Evolutionary conservation across 2,888 invertebrate genomes (phyloP), one percentile per base, ranked within the genome.

Genomic region (Cerastis rubricosa): DNA sequence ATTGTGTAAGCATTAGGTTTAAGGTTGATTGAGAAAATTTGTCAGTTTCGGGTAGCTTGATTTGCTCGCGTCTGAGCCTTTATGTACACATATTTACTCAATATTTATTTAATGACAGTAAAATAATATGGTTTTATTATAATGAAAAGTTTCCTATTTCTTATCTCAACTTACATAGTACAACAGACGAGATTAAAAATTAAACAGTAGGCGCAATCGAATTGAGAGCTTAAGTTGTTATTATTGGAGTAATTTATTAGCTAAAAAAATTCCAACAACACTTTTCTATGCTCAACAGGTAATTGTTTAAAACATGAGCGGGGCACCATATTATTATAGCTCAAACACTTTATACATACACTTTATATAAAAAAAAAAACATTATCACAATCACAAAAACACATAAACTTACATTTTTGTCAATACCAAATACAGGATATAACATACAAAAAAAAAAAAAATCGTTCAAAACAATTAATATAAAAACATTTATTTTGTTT

Each of bases 401-500:
- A 59, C 9, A 22, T 5, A 12, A 8, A 5, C 19, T 45, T 3
- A 29, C 29, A 29, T 3, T 4, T 25, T 45, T 69, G 4, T n/a
- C 12, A n/a, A 19, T 17, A 25, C 3, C 6, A n/a, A 14, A 54
- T n/a, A n/a, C 9, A 29, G 7, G 25, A 40, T 47, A 47, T 17
- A 35, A 57, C 11, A 25, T 59, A 25, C n/a, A 22, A 59, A 47
- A 19, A 12, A 29, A 40, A 40, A 12, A 17, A 43, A 12, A 17
- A 51, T 29, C 5, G 17, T 73, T 29, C 22, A 73, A 72, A 51
- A 29, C 14, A 35, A 47, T 22, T 40, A 8, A 22, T 17, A 2
- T n/a, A 1, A 25, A 25, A 61, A 25, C 22, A 45, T 25, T 65
- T 47, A 81, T 8, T 65, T 86, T 14, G 64, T 81, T 78, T 87